phyloP scores from a whole-genome alignment of 2,113 vertebrate genomes.

The Petrocephalus zakoni region DNA sequence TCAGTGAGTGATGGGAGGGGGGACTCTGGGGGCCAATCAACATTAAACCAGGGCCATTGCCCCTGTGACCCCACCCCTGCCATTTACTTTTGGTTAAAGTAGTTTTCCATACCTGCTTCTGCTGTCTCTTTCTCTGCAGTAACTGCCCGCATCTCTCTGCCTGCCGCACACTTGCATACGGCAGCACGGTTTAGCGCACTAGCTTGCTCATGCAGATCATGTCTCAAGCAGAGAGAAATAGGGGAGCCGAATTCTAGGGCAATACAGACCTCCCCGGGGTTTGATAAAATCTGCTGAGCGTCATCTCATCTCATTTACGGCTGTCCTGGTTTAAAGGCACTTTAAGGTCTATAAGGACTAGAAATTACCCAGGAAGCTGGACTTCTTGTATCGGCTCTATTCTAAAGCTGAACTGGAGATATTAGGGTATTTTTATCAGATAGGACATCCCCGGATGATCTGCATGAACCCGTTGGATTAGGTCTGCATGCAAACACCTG shows the following conservation, averaged over 20 bases:
- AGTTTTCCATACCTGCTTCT: background rate
- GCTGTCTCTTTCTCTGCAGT: background rate
- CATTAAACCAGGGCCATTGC: background rate
- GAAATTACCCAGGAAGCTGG: background rate
- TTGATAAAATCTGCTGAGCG: background rate
- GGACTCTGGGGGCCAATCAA: background rate
- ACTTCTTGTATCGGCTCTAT: background rate
- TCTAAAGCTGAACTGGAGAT: background rate
- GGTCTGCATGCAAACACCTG: background rate
- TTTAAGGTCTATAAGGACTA: background rate
- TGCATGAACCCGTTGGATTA: background rate
- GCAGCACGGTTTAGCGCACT: background rate
- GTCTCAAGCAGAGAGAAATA: background rate
- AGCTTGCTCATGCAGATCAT: background rate
- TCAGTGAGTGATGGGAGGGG: background rate
- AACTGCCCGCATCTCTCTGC: background rate
- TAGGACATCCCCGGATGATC: background rate
- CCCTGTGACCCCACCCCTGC: background rate
- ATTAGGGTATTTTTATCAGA: background rate
- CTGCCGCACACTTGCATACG: background rate
- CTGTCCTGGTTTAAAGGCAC: background rate
- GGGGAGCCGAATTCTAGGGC: background rate
- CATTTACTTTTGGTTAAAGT: background rate
- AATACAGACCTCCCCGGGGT: background rate
- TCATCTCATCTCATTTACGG: background rate